A percentile compares a stretch with the other conserved stretches of the same genome.
phyloP scores from a whole-genome alignment of 2,797 vertebrate species.

The Bryconaethiops microstoma region DNA sequence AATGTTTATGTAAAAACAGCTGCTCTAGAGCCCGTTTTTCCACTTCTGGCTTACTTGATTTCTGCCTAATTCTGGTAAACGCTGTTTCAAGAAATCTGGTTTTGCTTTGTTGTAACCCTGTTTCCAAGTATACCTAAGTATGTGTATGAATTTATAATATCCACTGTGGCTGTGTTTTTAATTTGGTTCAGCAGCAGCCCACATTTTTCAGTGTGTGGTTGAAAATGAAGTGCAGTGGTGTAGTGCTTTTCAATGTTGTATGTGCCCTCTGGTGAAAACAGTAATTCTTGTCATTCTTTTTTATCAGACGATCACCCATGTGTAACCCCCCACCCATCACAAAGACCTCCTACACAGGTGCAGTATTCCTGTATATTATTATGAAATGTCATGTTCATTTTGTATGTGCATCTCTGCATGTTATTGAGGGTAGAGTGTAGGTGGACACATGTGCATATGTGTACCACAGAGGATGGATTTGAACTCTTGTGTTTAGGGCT shows the following conservation, averaged over 20 bases:
- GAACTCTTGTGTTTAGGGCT: background rate
- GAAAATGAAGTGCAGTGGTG: background rate
- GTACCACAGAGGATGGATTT: background rate
- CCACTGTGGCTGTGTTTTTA: background rate
- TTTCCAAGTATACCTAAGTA: background rate
- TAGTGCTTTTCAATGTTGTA: background rate
- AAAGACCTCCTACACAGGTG: slow-evolving; percentile 97
- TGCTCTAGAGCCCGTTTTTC: background rate
- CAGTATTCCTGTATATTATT: slow-evolving; percentile 28
- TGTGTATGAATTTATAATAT: background rate
- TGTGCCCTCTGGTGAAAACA: background rate
- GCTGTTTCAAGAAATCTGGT: background rate
- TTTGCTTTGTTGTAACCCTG: background rate
- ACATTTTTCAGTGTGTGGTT: background rate
- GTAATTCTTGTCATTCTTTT: slow-evolving; percentile 46
- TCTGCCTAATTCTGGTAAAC: background rate
- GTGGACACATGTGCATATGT: background rate
- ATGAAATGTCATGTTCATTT: background rate
- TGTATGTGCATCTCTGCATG: slow-evolving; percentile 5
- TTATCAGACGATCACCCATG: slow-evolving; percentile 93
- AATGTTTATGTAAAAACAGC: slow-evolving; percentile 1
- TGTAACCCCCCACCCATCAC: slow-evolving; percentile 96
- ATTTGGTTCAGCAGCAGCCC: background rate
- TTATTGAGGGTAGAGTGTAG: slow-evolving; percentile 1
- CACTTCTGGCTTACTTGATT: background rate